A percentile compares a stretch with the other conserved stretches of the same genome.
These are phyloP conservation scores for Theonella swinhoei DNA, from an alignment of 37 sponge, comb jelly and placozoan species.

Conservation along the genomic window DNA sequence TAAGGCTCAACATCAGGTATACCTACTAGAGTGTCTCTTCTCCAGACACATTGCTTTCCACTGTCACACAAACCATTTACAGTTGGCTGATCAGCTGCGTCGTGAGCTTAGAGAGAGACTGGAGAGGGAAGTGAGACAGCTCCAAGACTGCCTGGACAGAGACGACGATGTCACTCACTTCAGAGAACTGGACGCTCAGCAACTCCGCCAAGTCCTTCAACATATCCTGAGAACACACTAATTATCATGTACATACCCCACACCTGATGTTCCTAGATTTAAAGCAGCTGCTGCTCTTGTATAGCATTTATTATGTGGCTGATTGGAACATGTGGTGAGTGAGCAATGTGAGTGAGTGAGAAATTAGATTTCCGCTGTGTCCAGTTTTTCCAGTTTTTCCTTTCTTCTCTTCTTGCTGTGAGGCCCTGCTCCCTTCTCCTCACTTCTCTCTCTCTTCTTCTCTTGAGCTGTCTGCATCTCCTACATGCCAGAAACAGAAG, in stretches of 20 bases:
- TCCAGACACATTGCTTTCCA: background rate
- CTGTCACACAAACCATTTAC: background rate
- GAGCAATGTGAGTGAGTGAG: background rate
- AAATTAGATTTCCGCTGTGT: background rate
- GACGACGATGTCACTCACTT: slow-evolving; percentile 73
- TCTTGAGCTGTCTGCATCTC: background rate
- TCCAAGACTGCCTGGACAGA: slow-evolving; percentile 56
- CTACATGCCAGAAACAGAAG: background rate
- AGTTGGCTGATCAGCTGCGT: slow-evolving; percentile 39
- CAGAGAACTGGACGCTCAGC: slow-evolving; percentile 74
- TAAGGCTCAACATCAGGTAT: slow-evolving; percentile 58
- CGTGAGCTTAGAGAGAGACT: slow-evolving; percentile 54
- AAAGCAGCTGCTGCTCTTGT: no score
- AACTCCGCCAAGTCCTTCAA: slow-evolving; percentile 22
- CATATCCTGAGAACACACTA: background rate
- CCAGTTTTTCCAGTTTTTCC: no score
- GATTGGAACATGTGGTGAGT: no score
- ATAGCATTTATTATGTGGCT: no score
- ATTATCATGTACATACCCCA: no score
- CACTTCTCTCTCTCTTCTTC: slow-evolving; percentile 17
- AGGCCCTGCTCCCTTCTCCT: slow-evolving; percentile 9
- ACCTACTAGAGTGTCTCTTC: background rate
- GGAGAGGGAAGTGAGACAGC: slow-evolving; percentile 51
- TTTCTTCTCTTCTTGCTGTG: slow-evolving; percentile 13
- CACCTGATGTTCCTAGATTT: no score